Conservation (phyloP, 1,140 invertebrate species). For the Eciton burchellii region DNA sequence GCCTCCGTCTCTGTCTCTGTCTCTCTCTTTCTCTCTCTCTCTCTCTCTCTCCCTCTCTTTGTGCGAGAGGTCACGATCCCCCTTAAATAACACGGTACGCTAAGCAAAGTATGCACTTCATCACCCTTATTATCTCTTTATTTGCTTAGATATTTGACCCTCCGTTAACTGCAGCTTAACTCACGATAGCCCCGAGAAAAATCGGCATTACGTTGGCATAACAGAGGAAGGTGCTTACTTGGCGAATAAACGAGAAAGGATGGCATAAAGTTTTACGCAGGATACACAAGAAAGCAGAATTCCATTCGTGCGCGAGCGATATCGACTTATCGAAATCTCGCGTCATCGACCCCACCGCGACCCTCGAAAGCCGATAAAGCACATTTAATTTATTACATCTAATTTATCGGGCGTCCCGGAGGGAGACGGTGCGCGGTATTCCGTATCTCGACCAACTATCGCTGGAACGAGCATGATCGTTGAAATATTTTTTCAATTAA, state of each 20-base stretch:
- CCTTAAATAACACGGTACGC: constrained; percentile 27
- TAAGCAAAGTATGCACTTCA: background rate
- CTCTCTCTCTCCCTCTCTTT: constrained; percentile 25
- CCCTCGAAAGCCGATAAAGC: constrained; percentile 68
- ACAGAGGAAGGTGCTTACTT: background rate
- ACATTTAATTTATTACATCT: constrained; percentile 18
- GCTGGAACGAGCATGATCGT: background rate
- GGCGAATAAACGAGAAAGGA: background rate
- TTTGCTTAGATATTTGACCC: background rate
- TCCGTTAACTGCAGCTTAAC: background rate
- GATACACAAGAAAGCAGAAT: background rate
- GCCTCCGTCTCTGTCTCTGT: constrained; percentile 32
- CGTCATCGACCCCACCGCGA: constrained; percentile 69
- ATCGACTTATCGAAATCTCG: constrained; percentile 73
- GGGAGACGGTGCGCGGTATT: constrained; percentile 10
- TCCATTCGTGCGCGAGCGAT: constrained; percentile 10
- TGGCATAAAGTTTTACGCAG: background rate
- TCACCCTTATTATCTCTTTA: constrained; percentile 13
- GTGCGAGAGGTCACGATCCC: constrained; percentile 28
- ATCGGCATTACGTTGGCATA: background rate
- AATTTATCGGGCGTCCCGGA: constrained; percentile 49
- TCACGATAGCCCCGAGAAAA: background rate
- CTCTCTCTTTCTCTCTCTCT: no score
- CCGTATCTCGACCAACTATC: background rate
- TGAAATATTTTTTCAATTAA: constrained; percentile 15